These are phyloP conservation scores for Telmatochromis sp. DNA, from an alignment of 2,113 vertebrate genomes.

Conservation along the genomic window DNA sequence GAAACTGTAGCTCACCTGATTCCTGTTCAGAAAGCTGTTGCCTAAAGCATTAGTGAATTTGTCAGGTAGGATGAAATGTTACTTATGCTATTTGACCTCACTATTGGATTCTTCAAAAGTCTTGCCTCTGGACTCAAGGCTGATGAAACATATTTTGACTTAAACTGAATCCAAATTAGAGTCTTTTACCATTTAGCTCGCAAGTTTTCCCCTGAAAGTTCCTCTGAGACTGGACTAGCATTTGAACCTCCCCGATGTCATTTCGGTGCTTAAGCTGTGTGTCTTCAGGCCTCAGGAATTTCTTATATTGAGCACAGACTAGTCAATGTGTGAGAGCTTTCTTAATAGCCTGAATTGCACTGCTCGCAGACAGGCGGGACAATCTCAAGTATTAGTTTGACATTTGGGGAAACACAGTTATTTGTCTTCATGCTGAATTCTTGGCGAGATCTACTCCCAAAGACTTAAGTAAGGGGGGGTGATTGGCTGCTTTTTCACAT, in stretches of 20 bases:
- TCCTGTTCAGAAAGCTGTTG: not conserved
- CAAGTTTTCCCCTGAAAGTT: not conserved
- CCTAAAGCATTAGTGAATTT: constrained; percentile 8
- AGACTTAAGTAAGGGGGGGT: not conserved
- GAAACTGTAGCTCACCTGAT: not conserved
- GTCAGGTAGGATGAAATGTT: constrained; percentile 27
- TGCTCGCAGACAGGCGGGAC: not conserved
- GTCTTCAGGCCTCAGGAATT: not conserved
- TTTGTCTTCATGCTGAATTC: not conserved
- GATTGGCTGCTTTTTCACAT: not conserved
- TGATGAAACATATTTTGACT: constrained; percentile 2
- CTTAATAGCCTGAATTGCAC: not conserved
- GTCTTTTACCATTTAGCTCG: not conserved
- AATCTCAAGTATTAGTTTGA: not conserved
- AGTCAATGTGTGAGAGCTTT: not conserved
- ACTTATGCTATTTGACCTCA: constrained; percentile 4
- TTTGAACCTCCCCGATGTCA: not conserved
- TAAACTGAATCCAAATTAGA: not conserved
- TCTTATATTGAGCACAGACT: not conserved
- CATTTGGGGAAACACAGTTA: not conserved
- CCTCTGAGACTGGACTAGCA: not conserved
- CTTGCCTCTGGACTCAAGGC: not conserved
- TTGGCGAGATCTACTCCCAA: not conserved
- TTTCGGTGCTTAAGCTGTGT: not conserved
- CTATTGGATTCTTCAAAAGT: not conserved